Percentiles rank a stretch among this genome's conserved stretches.
These are phyloP conservation scores for Sterrhoptilus dennistouni DNA, from an alignment of 2,113 vertebrate species.

Conservation along the genomic window DNA sequence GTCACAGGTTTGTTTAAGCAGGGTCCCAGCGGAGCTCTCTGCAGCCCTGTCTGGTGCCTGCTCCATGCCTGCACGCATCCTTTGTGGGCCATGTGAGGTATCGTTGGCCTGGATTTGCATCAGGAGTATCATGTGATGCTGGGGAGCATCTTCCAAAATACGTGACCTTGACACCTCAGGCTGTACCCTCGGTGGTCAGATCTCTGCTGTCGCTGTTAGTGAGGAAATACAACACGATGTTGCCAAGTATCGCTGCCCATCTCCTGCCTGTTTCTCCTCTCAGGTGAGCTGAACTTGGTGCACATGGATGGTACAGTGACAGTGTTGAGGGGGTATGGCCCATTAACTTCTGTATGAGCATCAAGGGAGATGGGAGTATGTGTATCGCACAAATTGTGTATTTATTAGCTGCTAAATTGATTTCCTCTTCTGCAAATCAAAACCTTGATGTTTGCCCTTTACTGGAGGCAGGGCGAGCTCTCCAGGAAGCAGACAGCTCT, in stretches of 20 bases:
- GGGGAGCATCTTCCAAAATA: slow-evolving; percentile 2
- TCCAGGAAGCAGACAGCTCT: not conserved
- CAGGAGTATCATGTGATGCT: not conserved
- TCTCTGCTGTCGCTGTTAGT: not conserved
- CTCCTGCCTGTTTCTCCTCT: not conserved
- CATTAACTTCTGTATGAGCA: not conserved
- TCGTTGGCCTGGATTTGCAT: not conserved
- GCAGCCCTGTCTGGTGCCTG: not conserved
- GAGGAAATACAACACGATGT: not conserved
- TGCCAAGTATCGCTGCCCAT: rapidly evolving
- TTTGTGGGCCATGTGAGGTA: rapidly evolving
- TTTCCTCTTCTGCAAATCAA: slow-evolving; percentile 21
- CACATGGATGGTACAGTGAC: rapidly evolving
- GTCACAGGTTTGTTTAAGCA: not conserved
- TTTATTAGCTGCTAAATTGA: slow-evolving; percentile 58
- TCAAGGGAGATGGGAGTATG: not conserved
- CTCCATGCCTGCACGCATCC: not conserved
- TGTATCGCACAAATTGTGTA: not conserved
- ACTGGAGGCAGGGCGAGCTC: not conserved
- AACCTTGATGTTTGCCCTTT: slow-evolving; percentile 24
- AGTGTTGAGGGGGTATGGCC: not conserved
- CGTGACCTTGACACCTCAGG: not conserved
- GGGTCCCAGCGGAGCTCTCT: not conserved
- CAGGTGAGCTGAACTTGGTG: rapidly evolving
- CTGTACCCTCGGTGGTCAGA: not conserved